Evolutionary conservation across 2,888 invertebrate species (phyloP), one percentile per base, ranked within the genome.

Genomic region (Drosophila silvestris): DNA sequence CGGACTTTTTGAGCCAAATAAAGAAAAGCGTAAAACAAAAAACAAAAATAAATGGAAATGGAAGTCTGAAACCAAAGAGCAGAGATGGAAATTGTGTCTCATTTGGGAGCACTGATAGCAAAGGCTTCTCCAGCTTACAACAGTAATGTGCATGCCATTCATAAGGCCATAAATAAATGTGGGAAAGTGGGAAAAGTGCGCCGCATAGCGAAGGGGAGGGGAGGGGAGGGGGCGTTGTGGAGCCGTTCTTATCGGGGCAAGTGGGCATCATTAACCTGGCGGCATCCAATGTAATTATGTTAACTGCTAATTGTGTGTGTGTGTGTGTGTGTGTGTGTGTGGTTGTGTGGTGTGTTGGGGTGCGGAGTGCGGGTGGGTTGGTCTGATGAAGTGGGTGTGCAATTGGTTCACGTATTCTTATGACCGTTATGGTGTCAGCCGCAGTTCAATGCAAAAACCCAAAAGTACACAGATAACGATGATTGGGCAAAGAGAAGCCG

Each of bases 241-340:
- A 52, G 56, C 28, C 59, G 59, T 37, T 65, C 89, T 77, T 85
- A 89, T 85, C 89, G 59, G 64, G 62, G 63, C 73, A 83, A 88
- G 81, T 77, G 74, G 83, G 58, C 70, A 76, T 72, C 76, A 81
- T 89, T 89, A 89, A 86, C 84, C 87, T 84, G 72, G 77, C 77
- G 84, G 77, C 82, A 66, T 67, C 51, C 75, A 28, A 73, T 63
- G 87, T 89, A 85, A 85, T 85, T 85, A 79, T 72, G 70, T 70
- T 72, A 82, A 77, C 84, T 79, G 89, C 84, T 85, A 89, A 89
- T 85, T 85, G 89, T 70, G 69, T 71, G 65, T 44, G 75, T 60
- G 54, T 50, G 47, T 22, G 61, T 59, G 62, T 19, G 62, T 33
- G 51, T 6, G 30, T 44, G 52, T 39, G 52, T 60, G 53, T 14